These are phyloP conservation scores for Paramormyrops hopkinsi DNA, from an alignment of 2,797 vertebrate genomes.

Conservation along the genomic window DNA sequence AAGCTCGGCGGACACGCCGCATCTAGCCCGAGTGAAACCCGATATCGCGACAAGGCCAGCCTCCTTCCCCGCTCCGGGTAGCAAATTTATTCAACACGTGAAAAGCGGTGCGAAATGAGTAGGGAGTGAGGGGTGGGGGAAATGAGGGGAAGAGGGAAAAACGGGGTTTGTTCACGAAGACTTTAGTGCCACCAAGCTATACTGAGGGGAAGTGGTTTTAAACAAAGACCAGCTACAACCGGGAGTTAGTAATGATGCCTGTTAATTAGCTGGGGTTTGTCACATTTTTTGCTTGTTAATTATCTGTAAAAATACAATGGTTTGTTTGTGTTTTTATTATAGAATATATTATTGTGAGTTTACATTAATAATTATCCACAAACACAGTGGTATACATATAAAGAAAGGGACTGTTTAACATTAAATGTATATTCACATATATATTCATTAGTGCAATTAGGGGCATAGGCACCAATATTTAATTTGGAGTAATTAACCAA, in stretches of 20 bases:
- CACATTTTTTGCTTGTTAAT: neutral
- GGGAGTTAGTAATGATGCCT: neutral
- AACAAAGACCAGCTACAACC: constrained; percentile 51
- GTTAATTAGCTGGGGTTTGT: neutral
- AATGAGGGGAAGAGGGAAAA: constrained; percentile 31
- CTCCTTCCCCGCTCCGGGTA: constrained; percentile 48
- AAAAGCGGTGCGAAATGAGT: constrained; percentile 56
- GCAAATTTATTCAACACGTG: constrained; percentile 67
- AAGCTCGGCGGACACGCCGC: constrained; percentile 46
- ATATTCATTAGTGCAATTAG: neutral
- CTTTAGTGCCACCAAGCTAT: constrained; percentile 73
- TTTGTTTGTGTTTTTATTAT: neutral
- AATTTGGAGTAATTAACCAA: neutral
- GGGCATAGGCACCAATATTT: neutral
- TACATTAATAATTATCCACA: neutral
- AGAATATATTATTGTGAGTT: neutral
- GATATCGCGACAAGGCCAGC: constrained; percentile 56
- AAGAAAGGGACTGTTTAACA: neutral
- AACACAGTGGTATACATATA: neutral
- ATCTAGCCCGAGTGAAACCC: constrained; percentile 58
- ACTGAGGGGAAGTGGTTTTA: constrained; percentile 55
- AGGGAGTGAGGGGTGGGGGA: constrained; percentile 34
- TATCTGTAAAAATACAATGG: neutral
- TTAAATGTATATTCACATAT: neutral
- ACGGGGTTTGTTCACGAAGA: constrained; percentile 45